A percentile compares a stretch with the other conserved stretches of the same genome.
Conservation (phyloP, 1,140 invertebrate genomes). For the Holcopasites calliopsidis region DNA sequence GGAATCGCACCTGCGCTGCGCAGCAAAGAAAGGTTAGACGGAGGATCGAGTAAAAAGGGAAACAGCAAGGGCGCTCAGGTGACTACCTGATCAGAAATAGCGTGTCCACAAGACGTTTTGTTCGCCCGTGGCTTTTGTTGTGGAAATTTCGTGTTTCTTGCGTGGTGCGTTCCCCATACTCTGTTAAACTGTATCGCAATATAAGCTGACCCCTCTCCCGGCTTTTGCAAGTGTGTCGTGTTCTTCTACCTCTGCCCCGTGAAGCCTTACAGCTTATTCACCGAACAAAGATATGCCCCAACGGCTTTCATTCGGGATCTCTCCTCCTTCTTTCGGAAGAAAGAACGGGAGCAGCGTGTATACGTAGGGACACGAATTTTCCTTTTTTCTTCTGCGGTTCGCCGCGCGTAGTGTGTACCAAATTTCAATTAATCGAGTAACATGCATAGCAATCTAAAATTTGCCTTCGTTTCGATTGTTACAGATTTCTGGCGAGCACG, state of each 20-base stretch:
- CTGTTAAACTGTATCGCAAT: conserved; percentile 36
- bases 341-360: too few species aligned
- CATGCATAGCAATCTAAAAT: not conserved
- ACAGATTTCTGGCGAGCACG: conserved; percentile 76
- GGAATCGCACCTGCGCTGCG: conserved; percentile 56
- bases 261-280: not conserved
- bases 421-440: conserved; percentile 10
- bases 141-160: conserved; percentile 66
- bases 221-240: not conserved
- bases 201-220: conserved; percentile 24
- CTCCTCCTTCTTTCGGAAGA: not conserved
- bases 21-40: conserved; percentile 21
- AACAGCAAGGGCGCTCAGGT: conserved; percentile 63
- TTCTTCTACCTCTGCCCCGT: too few species aligned
- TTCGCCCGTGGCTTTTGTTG: conserved; percentile 66
- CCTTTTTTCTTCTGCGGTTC: not conserved
- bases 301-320: not conserved
- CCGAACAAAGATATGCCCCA: conserved; percentile 1
- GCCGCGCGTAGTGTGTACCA: not conserved
- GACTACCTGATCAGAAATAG: conserved; percentile 72
- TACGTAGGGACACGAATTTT: too few species aligned
- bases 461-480: conserved; percentile 53
- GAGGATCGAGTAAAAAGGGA: conserved; percentile 50
- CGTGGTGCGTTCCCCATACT: conserved; percentile 6
- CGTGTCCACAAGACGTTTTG: conserved; percentile 60